Evolutionary conservation across 2,113 vertebrate species (phyloP).

Genomic region (Platichthys flesus): DNA sequence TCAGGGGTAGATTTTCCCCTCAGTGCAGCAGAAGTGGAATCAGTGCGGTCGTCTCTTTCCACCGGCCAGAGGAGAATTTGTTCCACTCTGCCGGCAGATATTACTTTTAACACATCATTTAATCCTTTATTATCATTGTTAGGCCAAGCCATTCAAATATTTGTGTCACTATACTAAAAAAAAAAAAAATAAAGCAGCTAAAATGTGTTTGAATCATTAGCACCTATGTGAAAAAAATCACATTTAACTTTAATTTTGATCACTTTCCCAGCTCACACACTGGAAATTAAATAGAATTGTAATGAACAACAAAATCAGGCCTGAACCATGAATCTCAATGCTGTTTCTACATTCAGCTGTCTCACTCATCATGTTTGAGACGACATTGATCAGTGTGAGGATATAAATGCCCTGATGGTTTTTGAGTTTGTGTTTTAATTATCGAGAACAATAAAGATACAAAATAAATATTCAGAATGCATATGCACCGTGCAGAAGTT

Average conservation of each 20-base stretch:
- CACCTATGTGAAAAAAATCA: too few relatives aligned
- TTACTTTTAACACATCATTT: conserved; percentile 57
- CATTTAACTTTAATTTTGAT: too few relatives aligned
- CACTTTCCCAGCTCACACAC: too few relatives aligned
- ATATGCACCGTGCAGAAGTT: too few relatives aligned
- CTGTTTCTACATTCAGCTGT: too few relatives aligned
- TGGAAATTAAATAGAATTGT: too few relatives aligned
- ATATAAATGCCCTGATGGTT: conserved; percentile 29
- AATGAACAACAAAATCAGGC: too few relatives aligned
- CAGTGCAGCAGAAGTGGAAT: conserved; percentile 45
- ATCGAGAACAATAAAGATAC: too few relatives aligned
- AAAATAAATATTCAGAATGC: too few relatives aligned
- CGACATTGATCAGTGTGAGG: not conserved
- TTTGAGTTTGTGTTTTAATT: not conserved
- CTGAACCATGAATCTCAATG: not conserved
- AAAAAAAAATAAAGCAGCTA: too few relatives aligned
- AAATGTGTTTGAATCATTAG: not conserved
- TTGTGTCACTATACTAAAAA: not conserved
- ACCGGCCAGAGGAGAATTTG: conserved; percentile 74
- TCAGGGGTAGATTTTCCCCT: conserved; percentile 49
- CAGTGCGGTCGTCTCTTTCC: conserved; percentile 52
- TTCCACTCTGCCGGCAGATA: conserved; percentile 62
- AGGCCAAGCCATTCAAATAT: not conserved
- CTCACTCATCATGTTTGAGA: too few relatives aligned
- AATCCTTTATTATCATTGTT: conserved; percentile 41